Evolutionary conservation across 2,888 invertebrate species (phyloP), one percentile per base, ranked within the genome.

Genomic region (Athrips mouffetella): DNA sequence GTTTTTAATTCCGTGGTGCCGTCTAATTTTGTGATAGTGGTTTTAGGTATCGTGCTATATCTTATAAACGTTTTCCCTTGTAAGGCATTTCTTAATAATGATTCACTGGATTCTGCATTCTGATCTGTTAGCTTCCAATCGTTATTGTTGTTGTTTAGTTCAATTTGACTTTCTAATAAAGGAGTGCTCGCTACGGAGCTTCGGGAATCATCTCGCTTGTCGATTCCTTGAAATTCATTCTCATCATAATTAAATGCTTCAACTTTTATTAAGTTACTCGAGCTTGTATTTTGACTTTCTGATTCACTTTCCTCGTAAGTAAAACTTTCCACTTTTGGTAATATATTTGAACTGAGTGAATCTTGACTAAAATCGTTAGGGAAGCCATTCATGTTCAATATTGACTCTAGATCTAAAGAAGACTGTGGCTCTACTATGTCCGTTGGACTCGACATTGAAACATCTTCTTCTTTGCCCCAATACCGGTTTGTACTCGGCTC

Each of bases 121-220:
- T 94, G 92, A 71, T 94, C 92, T 49, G 93, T 92, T 71, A 93
- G 90, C 73, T 94, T 94, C 93, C 94, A 94, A 75, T 95, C 94
- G 76, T 95, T 94, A 76, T 94, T 94, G 71, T 94, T 94, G 65
- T 94, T 92, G 71, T 91, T 91, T 79, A 89, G 90, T 90, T 90
- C 87, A 42, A 76, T 75, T 73, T 79, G 80, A 62, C 69, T 80
- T 62, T 88, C 91, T 73, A 91, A 72, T 65, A 91, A 70, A 11
- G 91, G 90, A 47, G 90, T 89, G 51, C 87, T 88, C 47, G 91
- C 73, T 46, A 86, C 63, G 37, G 85, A 71, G 69, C 77, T 83
- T 52, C 73, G 75, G 21, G 79, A 70, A 31, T 85, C 83, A 50
- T 88, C 86, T 67, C 84, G 88, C 63, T 85, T 85, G 52, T 88